phyloP scores from a whole-genome alignment of 2,113 vertebrate genomes.

The Pristiophorus japonicus region DNA sequence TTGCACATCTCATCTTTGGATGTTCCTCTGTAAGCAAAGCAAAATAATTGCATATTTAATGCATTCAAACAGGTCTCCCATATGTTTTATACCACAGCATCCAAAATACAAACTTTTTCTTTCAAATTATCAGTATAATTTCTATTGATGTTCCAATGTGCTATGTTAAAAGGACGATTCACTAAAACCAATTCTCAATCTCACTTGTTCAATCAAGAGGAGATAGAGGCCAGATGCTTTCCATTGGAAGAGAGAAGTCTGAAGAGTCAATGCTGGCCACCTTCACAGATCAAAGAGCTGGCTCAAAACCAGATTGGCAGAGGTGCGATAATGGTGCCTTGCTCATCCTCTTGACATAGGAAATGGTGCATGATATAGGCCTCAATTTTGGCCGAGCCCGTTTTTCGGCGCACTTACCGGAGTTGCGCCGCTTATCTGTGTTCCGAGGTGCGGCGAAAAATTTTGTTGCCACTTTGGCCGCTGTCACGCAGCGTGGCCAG shows the following conservation, averaged over 20 bases:
- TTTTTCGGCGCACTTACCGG: no score
- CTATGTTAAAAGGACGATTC: background rate
- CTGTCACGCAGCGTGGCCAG: no score
- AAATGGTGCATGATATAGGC: background rate
- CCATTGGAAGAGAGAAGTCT: background rate
- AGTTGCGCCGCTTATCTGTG: no score
- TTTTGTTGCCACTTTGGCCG: no score
- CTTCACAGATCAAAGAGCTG: no score
- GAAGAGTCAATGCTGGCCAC: background rate
- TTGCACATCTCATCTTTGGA: conserved; percentile 96
- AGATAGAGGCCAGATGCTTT: background rate
- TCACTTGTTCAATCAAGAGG: background rate
- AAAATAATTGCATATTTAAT: background rate
- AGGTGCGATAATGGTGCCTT: background rate
- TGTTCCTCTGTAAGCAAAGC: conserved; percentile 65
- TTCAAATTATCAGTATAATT: background rate
- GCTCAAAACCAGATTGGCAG: no score
- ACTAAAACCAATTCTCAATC: background rate
- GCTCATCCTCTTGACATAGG: background rate
- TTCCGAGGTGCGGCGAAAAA: no score
- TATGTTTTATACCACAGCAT: background rate
- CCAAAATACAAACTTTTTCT: background rate
- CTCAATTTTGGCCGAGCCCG: no score
- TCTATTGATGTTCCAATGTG: background rate
- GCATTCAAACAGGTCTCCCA: background rate